Conservation (phyloP, 2,113 vertebrate species). For the Xiphias gladius region DNA sequence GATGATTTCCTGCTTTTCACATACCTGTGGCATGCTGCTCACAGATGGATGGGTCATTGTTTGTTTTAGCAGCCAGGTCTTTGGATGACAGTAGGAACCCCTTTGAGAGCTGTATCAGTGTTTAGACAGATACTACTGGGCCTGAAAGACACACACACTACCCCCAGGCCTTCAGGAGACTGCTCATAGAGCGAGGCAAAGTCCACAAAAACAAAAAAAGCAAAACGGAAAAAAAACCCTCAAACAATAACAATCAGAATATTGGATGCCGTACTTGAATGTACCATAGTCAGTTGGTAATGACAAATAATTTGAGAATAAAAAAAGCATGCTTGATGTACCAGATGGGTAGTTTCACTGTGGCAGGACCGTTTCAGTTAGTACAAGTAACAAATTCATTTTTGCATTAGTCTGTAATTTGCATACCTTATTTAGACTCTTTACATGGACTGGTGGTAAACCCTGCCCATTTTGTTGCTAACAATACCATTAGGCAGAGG, state of each 20-base stretch:
- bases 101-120: slow-evolving; percentile 79
- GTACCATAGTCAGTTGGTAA: neutral
- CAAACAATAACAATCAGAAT: neutral
- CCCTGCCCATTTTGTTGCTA: neutral
- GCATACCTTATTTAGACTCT: neutral
- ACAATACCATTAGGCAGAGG: slow-evolving; percentile 34
- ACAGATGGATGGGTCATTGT: slow-evolving; percentile 77
- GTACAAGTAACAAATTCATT: slow-evolving; percentile 5
- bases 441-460: slow-evolving; percentile 13
- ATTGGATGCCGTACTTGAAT: neutral
- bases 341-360: neutral
- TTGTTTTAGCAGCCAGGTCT: slow-evolving; percentile 79
- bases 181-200: slow-evolving; percentile 8
- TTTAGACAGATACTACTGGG: slow-evolving; percentile 81
- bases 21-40: slow-evolving; percentile 68
- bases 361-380: neutral
- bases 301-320: neutral
- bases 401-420: slow-evolving; percentile 6
- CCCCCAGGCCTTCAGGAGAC: slow-evolving; percentile 32
- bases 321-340: neutral
- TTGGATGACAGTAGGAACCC: slow-evolving; percentile 75
- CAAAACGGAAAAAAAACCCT: neutral
- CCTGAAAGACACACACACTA: slow-evolving; percentile 51
- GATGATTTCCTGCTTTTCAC: slow-evolving; percentile 73
- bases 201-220: slow-evolving; percentile 1